Percentiles rank a stretch among this genome's conserved stretches.
Evolutionary conservation across 2,113 vertebrate genomes (phyloP).

Genomic region (Athene noctua): DNA sequence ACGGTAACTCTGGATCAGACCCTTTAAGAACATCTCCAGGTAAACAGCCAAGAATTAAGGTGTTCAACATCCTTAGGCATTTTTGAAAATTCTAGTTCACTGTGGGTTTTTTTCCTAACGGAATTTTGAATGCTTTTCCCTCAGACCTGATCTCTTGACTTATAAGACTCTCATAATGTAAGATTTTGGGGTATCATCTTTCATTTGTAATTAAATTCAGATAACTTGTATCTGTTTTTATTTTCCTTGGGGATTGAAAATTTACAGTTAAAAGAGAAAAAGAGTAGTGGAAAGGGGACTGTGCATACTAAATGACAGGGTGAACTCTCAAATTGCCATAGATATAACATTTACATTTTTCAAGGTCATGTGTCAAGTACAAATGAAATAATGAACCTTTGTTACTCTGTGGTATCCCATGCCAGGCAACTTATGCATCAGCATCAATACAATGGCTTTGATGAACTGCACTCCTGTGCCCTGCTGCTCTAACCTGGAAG

Average conservation of each 20-base stretch:
- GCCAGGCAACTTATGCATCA: background rate
- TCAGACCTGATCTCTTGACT: background rate
- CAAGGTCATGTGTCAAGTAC: conserved; percentile 47
- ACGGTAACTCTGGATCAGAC: background rate
- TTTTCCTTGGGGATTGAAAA: background rate
- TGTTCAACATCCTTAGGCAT: background rate
- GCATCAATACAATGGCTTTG: conserved; percentile 2
- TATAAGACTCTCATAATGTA: background rate
- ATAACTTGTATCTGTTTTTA: background rate
- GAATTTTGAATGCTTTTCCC: background rate
- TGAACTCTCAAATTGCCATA: background rate
- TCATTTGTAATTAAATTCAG: background rate
- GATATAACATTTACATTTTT: conserved; percentile 38
- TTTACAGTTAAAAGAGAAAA: background rate
- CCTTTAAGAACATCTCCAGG: background rate
- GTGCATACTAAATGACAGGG: background rate
- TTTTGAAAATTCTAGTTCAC: background rate
- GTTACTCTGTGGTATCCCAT: background rate
- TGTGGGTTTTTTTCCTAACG: background rate
- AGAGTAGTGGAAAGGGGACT: background rate
- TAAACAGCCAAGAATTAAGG: background rate
- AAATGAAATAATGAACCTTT: conserved; percentile 47
- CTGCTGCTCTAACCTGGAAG: conserved; percentile 41
- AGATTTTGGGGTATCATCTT: background rate
- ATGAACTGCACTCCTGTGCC: conserved; percentile 16